These are phyloP conservation scores for Actenoides hombroni DNA, from an alignment of 2,113 vertebrate species.

Conservation along the genomic window DNA sequence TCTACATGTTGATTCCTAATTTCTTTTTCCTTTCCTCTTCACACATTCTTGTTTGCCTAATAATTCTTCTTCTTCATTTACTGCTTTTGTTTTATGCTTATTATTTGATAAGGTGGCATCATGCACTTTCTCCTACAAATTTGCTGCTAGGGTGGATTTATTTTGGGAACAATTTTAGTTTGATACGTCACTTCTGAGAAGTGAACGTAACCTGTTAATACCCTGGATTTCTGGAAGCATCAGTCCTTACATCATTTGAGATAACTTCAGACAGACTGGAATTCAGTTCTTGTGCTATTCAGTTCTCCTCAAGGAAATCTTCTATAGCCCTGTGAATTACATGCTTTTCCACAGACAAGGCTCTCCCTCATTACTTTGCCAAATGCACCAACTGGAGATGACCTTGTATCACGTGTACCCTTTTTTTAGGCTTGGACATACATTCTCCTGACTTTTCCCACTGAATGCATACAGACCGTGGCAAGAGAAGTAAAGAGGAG, in stretches of 20 bases:
- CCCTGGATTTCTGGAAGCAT: neutral
- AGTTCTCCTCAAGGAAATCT: neutral
- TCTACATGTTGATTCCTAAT: neutral
- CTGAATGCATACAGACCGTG: accelerated
- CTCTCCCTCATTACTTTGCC: neutral
- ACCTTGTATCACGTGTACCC: neutral
- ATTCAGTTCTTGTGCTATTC: neutral
- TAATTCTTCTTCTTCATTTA: neutral
- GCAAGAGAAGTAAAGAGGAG: neutral
- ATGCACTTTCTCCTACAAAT: neutral
- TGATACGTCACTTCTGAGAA: accelerated
- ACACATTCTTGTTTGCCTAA: neutral
- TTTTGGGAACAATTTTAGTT: neutral
- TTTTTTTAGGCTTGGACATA: neutral
- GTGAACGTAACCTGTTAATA: accelerated
- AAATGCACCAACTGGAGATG: neutral
- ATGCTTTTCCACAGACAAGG: neutral
- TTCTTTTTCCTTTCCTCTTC: neutral
- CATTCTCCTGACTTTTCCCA: neutral
- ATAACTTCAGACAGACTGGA: neutral
- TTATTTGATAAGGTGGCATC: neutral
- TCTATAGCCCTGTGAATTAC: neutral
- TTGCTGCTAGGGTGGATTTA: neutral
- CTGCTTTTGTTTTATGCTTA: neutral
- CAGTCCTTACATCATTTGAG: neutral